Conservation (phyloP, 2,113 vertebrate genomes). For the Chaenogobius annularis region DNA sequence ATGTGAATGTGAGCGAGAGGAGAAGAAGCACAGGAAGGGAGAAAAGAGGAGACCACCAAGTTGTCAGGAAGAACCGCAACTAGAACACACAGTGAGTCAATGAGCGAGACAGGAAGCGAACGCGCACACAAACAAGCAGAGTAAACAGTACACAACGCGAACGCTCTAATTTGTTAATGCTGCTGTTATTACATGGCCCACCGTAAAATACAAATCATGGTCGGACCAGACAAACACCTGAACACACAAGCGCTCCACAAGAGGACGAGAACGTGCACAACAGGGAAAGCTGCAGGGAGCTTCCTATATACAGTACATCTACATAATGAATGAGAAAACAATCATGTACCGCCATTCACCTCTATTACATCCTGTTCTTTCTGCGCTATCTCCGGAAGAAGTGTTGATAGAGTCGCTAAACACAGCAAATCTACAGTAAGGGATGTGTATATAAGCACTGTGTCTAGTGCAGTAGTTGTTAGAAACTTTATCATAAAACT, state of each 20-base stretch:
- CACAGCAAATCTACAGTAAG: not conserved
- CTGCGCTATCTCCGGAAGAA: conserved; percentile 13
- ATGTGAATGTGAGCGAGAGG: conserved; percentile 48
- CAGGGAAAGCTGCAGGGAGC: not conserved
- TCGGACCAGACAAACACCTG: conserved; percentile 37
- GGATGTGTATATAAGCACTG: not conserved
- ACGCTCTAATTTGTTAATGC: conserved; percentile 26
- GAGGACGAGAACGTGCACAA: conserved; percentile 18
- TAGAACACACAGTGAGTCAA: conserved; percentile 46
- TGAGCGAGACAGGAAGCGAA: conserved; percentile 48
- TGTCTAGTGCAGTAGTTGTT: not conserved
- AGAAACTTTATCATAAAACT: not conserved
- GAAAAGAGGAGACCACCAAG: conserved; percentile 44
- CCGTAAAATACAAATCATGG: conserved; percentile 50
- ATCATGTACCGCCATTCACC: conserved; percentile 8
- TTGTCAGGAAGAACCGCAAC: conserved; percentile 40
- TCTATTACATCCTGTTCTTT: conserved; percentile 28
- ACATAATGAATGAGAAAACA: conserved; percentile 14
- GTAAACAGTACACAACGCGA: conserved; percentile 34
- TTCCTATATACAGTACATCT: conserved; percentile 19
- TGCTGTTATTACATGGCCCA: conserved; percentile 12
- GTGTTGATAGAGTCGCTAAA: conserved; percentile 11
- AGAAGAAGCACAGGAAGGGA: conserved; percentile 44
- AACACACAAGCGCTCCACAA: conserved; percentile 25
- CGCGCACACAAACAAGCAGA: conserved; percentile 31